Evolutionary conservation across 2,797 vertebrate genomes (phyloP), one percentile per base, ranked within the genome.

Genomic region (Hephaestus fuliginosus): DNA sequence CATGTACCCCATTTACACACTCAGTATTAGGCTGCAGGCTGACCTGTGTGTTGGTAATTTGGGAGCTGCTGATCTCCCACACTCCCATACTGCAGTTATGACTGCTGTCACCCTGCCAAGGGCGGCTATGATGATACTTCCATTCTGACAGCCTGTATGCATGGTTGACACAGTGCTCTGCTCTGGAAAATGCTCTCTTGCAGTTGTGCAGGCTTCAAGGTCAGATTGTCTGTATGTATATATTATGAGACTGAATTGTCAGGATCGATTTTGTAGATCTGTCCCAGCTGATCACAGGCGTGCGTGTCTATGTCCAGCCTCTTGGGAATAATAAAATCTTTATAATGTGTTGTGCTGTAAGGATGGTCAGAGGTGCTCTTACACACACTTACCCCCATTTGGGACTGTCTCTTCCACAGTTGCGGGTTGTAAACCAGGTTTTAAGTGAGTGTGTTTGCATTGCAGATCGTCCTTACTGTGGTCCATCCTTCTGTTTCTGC

Each of bases 21-120:
- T 60, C 43, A 51, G 56, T 65, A 41, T 70, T 62, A 70, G 51
- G 62, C 71, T 53, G 13, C 70, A 53, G 66, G 58, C 58, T 57
- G 63, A 76, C 65, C 74, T 63, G 74, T 68, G 43, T 61, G 76
- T 63, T 52, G 68, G 71, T 83, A 74, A 85, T 86, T 78, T 81
- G 78, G 82, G 80, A 85, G 82, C 73, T 79, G 78, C 76, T 80
- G 70, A 85, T 88, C 30, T 7, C 68, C 80, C 71, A 80, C 70
- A 49, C 74, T 67, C n/a, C 36, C 30, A 33, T 33, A 33, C 30
- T 33, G 30, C 30, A 2, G 60, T 77, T 65, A 55, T 58, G 69
- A 33, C 51, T 77, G 55, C 83, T 78, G 76, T 70, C 70, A 62
- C 43, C 41, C 9, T 55, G 60, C 73, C 84, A 78, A 53, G 33